These are phyloP conservation scores for Melinopterus prodromus DNA, from an alignment of 2,888 invertebrate genomes.

Conservation along the genomic window DNA sequence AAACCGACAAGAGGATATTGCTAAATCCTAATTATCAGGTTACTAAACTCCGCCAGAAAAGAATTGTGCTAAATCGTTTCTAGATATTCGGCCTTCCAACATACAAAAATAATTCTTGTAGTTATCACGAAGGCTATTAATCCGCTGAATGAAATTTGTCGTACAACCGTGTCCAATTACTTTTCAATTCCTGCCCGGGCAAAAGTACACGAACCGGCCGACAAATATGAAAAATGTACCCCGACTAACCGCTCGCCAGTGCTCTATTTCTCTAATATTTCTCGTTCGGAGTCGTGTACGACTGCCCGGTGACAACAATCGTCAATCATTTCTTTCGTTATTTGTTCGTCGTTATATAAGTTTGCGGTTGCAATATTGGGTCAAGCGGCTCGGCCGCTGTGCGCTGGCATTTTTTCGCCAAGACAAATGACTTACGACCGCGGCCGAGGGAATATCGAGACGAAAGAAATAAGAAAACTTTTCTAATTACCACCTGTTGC, in stretches of 20 bases:
- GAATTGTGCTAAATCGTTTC: too few species aligned
- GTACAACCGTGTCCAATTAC: not conserved
- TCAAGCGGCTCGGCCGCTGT: conserved; percentile 5
- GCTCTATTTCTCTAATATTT: not conserved
- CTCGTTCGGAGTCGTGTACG: too few species aligned
- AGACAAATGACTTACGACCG: conserved; percentile 17
- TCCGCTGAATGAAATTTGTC: not conserved
- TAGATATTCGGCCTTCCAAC: not conserved
- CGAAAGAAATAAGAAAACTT: conserved; percentile 6
- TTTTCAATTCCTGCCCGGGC: not conserved
- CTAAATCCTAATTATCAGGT: not conserved
- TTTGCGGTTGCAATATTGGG: conserved; percentile 13
- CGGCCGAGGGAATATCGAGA: conserved; percentile 11
- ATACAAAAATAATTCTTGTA: not conserved
- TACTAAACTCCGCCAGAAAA: too few species aligned
- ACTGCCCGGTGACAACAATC: conserved; percentile 17
- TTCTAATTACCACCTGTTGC: not conserved
- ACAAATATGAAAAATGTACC: not conserved
- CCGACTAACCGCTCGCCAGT: not conserved
- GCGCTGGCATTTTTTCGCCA: not conserved
- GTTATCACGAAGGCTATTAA: not conserved
- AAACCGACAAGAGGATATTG: not conserved
- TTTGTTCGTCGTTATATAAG: not conserved
- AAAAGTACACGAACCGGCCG: not conserved
- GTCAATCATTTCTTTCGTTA: conserved; percentile 25